Evolutionary conservation across 1,140 invertebrate species (phyloP).

Genomic region (Apolygus lucorum): DNA sequence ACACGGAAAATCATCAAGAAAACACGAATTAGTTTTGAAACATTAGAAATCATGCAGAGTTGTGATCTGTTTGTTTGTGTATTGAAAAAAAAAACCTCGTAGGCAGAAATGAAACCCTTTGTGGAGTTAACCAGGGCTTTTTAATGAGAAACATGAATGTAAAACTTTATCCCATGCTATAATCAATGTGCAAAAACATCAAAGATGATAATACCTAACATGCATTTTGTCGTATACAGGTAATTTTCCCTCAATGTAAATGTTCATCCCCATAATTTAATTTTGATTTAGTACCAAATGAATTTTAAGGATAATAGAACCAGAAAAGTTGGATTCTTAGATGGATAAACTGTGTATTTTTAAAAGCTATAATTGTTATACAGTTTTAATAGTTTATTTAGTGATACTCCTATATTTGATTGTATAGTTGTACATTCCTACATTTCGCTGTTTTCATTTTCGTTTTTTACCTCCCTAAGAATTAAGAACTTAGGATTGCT

Average conservation of each 20-base stretch:
- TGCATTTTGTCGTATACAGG: conserved; percentile 1
- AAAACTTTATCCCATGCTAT: neutral
- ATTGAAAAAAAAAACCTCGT: no score
- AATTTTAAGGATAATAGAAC: neutral
- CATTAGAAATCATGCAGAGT: no score
- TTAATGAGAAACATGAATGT: neutral
- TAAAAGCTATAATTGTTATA: conserved; percentile 3
- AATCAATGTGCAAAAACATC: no score
- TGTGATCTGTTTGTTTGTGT: no score
- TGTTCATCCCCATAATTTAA: neutral
- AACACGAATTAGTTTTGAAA: no score
- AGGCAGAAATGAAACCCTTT: no score
- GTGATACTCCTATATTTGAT: neutral
- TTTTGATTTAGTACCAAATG: neutral
- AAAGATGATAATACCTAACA: neutral
- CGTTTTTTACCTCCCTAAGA: no score
- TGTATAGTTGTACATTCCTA: neutral
- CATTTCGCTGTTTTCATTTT: no score
- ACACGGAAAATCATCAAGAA: no score
- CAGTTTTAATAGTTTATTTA: conserved; percentile 7
- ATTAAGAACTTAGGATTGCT: neutral
- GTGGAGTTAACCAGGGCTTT: neutral
- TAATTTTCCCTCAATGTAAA: neutral
- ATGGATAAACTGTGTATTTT: conserved; percentile 6
- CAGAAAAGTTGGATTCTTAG: neutral